These are phyloP conservation scores for Meteorus sp. DNA, from an alignment of 1,140 invertebrate genomes.

Conservation along the genomic window DNA sequence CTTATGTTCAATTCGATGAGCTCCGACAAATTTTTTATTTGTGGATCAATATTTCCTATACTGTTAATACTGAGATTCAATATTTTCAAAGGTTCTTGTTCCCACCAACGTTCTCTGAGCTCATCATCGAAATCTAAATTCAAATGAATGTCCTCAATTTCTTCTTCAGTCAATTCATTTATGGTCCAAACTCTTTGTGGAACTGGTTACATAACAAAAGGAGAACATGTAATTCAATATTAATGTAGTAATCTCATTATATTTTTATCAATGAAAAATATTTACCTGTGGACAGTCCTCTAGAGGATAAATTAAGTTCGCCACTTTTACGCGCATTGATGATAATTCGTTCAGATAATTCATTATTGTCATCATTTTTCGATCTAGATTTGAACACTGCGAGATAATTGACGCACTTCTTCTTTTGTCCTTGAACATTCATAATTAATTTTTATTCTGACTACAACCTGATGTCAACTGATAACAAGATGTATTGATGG, in stretches of 20 bases:
- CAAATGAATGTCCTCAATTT: constrained; percentile 61
- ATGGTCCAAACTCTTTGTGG: constrained; percentile 81
- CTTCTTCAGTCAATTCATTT: constrained; percentile 71
- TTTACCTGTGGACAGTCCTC: constrained; percentile 72
- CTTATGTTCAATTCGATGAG: constrained; percentile 74
- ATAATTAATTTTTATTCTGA: constrained; percentile 15
- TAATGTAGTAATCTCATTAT: background rate
- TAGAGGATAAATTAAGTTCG: constrained; percentile 75
- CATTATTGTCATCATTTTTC: constrained; percentile 67
- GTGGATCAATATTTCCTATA: constrained; percentile 67
- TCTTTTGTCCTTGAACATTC: constrained; percentile 38
- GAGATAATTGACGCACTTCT: constrained; percentile 55
- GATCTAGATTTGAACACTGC: constrained; percentile 71
- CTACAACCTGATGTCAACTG: background rate
- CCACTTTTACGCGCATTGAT: constrained; percentile 79
- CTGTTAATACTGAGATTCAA: constrained; percentile 82
- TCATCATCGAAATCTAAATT: constrained; percentile 70
- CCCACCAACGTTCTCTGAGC: constrained; percentile 78
- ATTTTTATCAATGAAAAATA: background rate
- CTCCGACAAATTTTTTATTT: constrained; percentile 71
- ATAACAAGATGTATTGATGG: background rate
- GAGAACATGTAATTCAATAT: constrained; percentile 16
- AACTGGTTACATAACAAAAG: constrained; percentile 63
- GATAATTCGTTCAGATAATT: constrained; percentile 69
- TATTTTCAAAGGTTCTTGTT: constrained; percentile 74